Conservation (phyloP, 2,797 vertebrate genomes). For the Clamator glandarius region DNA sequence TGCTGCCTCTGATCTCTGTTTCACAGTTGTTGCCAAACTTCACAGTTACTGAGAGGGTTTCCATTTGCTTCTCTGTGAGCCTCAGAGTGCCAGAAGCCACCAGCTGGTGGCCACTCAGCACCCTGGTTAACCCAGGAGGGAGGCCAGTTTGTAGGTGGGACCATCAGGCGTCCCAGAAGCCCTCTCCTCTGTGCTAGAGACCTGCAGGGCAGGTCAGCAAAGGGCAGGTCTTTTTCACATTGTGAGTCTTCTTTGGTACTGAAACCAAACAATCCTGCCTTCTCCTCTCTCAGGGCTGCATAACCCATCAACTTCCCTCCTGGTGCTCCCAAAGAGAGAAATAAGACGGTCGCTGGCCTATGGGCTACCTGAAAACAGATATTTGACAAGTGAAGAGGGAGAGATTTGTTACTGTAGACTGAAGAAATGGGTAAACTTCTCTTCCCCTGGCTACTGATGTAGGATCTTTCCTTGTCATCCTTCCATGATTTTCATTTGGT, state of each 20-base stretch:
- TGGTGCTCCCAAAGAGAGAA: background rate
- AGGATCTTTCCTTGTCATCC: background rate
- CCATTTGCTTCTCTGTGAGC: background rate
- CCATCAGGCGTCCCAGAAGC: background rate
- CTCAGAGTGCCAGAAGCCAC: background rate
- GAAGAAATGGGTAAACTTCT: background rate
- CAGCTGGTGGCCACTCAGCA: background rate
- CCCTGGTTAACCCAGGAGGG: background rate
- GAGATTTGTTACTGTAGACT: background rate
- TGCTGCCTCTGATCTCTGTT: background rate
- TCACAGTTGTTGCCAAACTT: conserved; percentile 14
- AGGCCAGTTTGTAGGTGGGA: background rate
- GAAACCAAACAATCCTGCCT: background rate
- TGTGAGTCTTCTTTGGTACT: background rate
- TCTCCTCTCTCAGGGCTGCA: background rate
- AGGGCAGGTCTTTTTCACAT: background rate
- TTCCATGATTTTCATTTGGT: background rate
- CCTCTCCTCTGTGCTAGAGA: background rate
- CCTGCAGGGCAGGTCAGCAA: background rate
- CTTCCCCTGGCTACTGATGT: background rate
- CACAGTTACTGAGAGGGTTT: background rate
- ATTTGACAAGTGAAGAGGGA: background rate
- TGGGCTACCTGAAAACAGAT: background rate
- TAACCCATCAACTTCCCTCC: background rate
- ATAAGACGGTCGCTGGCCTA: background rate